Base-by-base conservation (phyloP, 2,113 vertebrate genomes). In the Mystacornis crossleyi region DNA sequence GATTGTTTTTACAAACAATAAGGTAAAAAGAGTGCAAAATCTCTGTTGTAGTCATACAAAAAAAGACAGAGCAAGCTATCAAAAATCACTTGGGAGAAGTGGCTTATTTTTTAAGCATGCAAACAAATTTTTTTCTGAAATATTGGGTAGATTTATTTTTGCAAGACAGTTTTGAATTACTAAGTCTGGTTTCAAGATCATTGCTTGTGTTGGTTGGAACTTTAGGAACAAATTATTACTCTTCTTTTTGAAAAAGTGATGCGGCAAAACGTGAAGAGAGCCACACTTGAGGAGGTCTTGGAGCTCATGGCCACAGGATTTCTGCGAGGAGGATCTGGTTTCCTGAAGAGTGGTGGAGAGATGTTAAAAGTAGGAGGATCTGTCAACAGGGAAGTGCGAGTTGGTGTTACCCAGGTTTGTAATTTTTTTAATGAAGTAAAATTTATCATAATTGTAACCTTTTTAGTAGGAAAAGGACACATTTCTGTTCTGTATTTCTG, bases 281-380 rank as follows among this genome's bases (percentile, higher is more conserved):
- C 99, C 36, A 99, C 99, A 0, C 98, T 99, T 70, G 99, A 99
- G 70, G 99, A 99, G 89, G 99, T 99, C 79, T 98, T 99, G 92
- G 99, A 99, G 96, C 98, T 99, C 48, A 99, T 99, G 99, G 98
- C 99, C 91, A 99, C 99, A 1, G 99, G 99, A 67, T 99, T 99
- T 97, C 97, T 99, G 55, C 99, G 99, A 14, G 99, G 99, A 31
- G 99, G 99, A 19, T 99, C 99, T 43, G 99, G 99, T 91, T 99
- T 99, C 97, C 97, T 99, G 23, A 99, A 99, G 97, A 99, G 99
- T 6, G 99, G 99, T 53, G 99, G 99, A 77, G 99, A 99, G 96
- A 99, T 99, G 99, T 97, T 99, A 77, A 99, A 99, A 98, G 99
- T 99, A 2, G 99, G 99, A 87, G 99, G 98, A 58, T 99, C 99